Evolutionary conservation across 2,797 vertebrate genomes (phyloP).

Genomic region (Takifugu ocellatus): DNA sequence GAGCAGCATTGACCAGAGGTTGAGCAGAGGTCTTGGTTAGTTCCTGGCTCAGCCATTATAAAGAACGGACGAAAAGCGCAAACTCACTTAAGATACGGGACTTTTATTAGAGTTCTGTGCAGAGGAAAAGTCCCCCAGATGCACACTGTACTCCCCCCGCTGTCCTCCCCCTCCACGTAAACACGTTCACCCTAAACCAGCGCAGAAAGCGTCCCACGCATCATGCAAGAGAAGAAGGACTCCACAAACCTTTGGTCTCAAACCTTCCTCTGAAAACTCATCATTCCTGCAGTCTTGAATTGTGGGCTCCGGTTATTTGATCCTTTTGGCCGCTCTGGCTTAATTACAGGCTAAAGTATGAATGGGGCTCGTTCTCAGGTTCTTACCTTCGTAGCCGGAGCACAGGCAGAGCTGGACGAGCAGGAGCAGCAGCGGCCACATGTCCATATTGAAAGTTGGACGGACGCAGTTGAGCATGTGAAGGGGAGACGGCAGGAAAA

Average conservation of each 20-base stretch:
- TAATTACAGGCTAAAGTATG: not conserved
- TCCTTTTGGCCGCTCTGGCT: not conserved
- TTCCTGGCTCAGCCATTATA: not conserved
- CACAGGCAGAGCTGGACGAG: conserved; percentile 64
- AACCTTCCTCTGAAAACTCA: not conserved
- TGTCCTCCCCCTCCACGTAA: conserved; percentile 74
- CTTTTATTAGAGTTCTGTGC: conserved; percentile 39
- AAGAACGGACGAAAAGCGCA: not conserved
- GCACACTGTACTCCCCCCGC: conserved; percentile 66
- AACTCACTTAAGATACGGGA: conserved; percentile 2
- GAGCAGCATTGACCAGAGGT: conserved; percentile 14
- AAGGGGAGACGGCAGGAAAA: conserved; percentile 59
- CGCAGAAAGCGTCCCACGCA: conserved; percentile 9
- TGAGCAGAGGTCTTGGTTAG: no score
- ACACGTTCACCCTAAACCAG: conserved; percentile 53
- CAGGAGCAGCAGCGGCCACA: conserved; percentile 70
- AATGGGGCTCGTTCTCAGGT: conserved; percentile 3
- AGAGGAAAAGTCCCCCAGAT: conserved; percentile 58
- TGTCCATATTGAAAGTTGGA: conserved; percentile 66
- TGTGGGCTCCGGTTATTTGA: not conserved
- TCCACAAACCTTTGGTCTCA: not conserved
- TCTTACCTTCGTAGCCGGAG: conserved; percentile 77
- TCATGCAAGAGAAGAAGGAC: not conserved
- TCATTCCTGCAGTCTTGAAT: not conserved
- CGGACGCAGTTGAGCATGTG: conserved; percentile 54